These are phyloP conservation scores for Chirona hameri DNA, from an alignment of 2,888 invertebrate genomes.

Conservation along the genomic window DNA sequence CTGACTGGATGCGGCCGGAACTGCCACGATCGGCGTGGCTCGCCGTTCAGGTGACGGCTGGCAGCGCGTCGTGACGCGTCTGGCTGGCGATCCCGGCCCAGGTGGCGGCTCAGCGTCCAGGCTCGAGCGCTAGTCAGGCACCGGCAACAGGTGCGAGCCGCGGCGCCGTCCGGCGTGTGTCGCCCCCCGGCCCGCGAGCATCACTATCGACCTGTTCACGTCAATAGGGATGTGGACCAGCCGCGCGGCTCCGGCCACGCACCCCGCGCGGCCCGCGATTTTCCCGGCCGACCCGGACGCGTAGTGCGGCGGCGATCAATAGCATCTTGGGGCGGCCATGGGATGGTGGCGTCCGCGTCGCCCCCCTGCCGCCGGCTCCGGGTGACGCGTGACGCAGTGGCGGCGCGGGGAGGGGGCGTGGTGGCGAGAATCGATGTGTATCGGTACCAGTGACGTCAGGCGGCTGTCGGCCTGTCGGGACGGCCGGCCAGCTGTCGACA, in stretches of 20 bases:
- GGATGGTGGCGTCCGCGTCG: not conserved
- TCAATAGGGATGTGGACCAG: not conserved
- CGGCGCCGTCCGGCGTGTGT: not conserved
- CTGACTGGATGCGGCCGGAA: too few species aligned
- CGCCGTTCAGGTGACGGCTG: too few species aligned
- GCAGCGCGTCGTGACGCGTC: too few species aligned
- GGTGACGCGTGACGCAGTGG: not conserved
- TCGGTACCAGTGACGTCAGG: not conserved
- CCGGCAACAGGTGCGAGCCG: not conserved
- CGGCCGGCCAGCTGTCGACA: not conserved
- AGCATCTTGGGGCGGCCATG: not conserved
- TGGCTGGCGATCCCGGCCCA: not conserved
- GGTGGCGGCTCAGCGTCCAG: not conserved
- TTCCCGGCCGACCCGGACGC: too few species aligned
- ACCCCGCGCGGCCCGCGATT: not conserved
- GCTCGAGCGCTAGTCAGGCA: too few species aligned
- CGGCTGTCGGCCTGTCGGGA: not conserved
- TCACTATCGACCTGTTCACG: slow-evolving; percentile 23
- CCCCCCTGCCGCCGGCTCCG: not conserved
- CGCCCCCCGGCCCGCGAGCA: not conserved
- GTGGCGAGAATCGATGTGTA: not conserved
- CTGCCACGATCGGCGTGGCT: too few species aligned
- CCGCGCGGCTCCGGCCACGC: not conserved
- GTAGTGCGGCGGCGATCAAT: not conserved
- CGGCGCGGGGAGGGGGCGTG: not conserved